Conservation (phyloP, 2,888 invertebrate genomes). For the Drosophila fulvimacula region DNA sequence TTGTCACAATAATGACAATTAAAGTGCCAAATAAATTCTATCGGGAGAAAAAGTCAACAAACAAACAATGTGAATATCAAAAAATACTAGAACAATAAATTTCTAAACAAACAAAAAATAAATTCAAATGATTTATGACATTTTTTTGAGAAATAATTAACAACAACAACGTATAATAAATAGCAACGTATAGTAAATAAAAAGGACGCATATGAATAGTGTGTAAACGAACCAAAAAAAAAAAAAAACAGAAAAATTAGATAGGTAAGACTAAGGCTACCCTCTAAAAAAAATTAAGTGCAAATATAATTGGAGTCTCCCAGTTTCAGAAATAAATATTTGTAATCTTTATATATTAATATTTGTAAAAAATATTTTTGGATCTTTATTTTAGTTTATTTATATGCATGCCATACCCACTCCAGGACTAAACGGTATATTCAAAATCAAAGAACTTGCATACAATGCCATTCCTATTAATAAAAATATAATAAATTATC, state of each 20-base stretch:
- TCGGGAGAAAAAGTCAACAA: not conserved
- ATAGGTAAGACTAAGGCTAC: not conserved
- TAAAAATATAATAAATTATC: slow-evolving; percentile 72
- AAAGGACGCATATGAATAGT: not conserved
- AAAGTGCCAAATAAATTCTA: slow-evolving; percentile 14
- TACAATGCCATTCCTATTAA: slow-evolving; percentile 36
- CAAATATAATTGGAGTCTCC: too few relatives aligned
- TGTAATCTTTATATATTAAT: too few relatives aligned
- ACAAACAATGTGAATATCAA: not conserved
- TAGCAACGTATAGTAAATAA: slow-evolving; percentile 25
- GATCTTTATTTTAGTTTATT: too few relatives aligned
- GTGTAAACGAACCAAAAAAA: not conserved
- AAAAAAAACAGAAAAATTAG: too few relatives aligned
- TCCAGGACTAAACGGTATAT: not conserved
- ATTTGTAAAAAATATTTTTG: too few relatives aligned
- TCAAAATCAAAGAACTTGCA: slow-evolving; percentile 7
- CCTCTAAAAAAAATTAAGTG: too few relatives aligned
- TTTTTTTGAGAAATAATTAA: slow-evolving; percentile 34
- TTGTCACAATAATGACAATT: not conserved
- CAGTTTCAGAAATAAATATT: too few relatives aligned
- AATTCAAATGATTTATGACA: slow-evolving; percentile 41
- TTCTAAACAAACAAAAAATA: slow-evolving; percentile 10
- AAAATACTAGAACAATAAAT: not conserved
- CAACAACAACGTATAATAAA: slow-evolving; percentile 31
- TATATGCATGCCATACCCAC: too few relatives aligned